Base-by-base conservation (phyloP, 2,888 invertebrate genomes). In the Amiota communis region DNA sequence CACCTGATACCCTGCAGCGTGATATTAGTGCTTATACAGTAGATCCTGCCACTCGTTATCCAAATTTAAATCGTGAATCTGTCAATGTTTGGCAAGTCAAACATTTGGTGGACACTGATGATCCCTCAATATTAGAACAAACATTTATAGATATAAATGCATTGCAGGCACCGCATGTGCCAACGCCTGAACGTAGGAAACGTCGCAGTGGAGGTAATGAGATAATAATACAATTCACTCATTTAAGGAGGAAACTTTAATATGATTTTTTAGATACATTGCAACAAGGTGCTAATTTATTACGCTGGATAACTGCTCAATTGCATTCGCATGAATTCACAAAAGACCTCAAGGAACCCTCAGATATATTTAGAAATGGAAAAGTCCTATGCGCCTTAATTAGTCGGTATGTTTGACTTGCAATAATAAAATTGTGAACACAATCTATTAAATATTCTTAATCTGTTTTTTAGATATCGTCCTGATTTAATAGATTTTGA, bases 1-100 rank as follows among this genome's bases (percentile, higher is more conserved):
- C 98, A 0, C 98, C 98, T 0, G 98, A 98, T 90, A 98, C 98
- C 88, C 91, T 99, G 73, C 95, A 96, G 88, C 95, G 97, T 80
- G 97, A 98, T 90, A 95, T 95, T 86, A 94, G 94, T 72, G 93
- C 94, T 12, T 98, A 97, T 88, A 96, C 96, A 0, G 91, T 97
- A 6, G 97, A 97, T 90, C 97, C 97, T 6, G 93, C 94, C 71
- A 95, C 96, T 4, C 93, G 98, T 85, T 96, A 97, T 89, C 95
- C 95, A 8, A 96, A 96, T 88, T 91, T 97, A 71, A 96, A 96
- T 89, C 91, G 93, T 36, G 91, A 92, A 48, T 93, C 93, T 17
- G 95, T 97, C 15, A 91, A 94, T 69, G 93, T 95, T 10, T 93
- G 94, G 86, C 95, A 96, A 88, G 95, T 95, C 57, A 91, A 93